Evolutionary conservation across 2,888 invertebrate genomes (phyloP), one percentile per base, ranked within the genome.

Genomic region (Serrognathus titanus): DNA sequence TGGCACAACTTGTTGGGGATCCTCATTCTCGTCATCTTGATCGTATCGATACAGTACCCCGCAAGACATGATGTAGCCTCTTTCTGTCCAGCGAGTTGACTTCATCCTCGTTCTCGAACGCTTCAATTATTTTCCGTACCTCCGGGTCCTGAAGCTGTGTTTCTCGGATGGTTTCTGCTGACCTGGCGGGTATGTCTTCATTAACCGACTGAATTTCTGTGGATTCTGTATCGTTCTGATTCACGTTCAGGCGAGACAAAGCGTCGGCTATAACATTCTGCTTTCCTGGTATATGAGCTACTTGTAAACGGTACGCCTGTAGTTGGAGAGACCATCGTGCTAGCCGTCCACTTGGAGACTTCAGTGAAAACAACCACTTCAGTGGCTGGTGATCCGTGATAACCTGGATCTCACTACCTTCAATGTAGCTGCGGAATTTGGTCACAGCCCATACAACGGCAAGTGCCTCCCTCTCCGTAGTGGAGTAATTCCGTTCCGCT

Each of bases 1-100:
- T 16, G 16, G 16, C 16, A 16, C 16, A 3, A 16, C 16, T 16
- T 63, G 48, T 53, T 70, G 69, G 0, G 69, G 61, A n/a, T 69
- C 65, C 43, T 72, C 69, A 1, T 39, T 1, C 1, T 62, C 59
- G 7, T 50, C 53, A 2, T 59, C 57, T 8, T 46, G 41, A 38
- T 16, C 16, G 16, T 16, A 16, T 16, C 16, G 16, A 16, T 16
- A 16, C 2, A 16, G 16, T 16, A 16, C 16, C 16, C 16, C 16
- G 16, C 16, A 3, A 16, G 16, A 16, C 2, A 16, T 16, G 2
- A 16, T 10, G 41, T 53, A 47, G 7, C 56, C 52, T 11, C 56
- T 7, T 8, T 10, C 40, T 1, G 47, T 13, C 56, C 56, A 56
- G 11, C 38, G 38, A 31, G 53, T 56, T 11, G 53, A 12, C 10